Conservation (phyloP, 2,113 vertebrate species). For the Collichthys lucidus region DNA sequence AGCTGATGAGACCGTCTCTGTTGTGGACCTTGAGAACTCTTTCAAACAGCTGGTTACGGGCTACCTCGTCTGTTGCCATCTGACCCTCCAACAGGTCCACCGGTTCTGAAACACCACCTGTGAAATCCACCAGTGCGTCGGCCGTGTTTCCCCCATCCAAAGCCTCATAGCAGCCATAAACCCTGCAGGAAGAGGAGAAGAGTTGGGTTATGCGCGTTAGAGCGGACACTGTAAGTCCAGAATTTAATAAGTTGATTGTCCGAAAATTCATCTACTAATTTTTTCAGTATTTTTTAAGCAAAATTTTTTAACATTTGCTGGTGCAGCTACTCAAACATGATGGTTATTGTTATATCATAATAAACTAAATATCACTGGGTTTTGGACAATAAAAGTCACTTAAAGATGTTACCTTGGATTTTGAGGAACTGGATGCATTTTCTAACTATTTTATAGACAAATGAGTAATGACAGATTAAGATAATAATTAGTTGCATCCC, state of each 20-base stretch:
- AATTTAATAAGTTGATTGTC: too few species aligned
- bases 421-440: neutral
- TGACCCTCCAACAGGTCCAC: conserved; percentile 91
- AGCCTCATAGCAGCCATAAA: conserved; percentile 94
- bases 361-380: neutral
- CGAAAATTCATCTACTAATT: too few species aligned
- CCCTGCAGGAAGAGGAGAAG: conserved; percentile 74
- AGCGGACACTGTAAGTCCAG: neutral
- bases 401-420: neutral
- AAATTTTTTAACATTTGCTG: neutral
- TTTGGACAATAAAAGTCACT: neutral
- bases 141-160: conserved; percentile 97
- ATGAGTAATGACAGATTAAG: too few species aligned
- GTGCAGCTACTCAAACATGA: neutral
- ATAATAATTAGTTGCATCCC: neutral
- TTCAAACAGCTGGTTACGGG: conserved; percentile 93
- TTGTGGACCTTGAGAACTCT: conserved; percentile 93
- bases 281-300: neutral
- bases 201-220: fast-evolving
- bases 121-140: conserved; percentile 96
- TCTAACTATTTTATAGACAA: neutral
- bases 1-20: conserved; percentile 97
- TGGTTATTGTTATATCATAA: neutral
- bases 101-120: conserved; percentile 93
- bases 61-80: conserved; percentile 86